Evolutionary conservation across 2,113 vertebrate species (phyloP).

Genomic region (Ceyx cyanopectus): DNA sequence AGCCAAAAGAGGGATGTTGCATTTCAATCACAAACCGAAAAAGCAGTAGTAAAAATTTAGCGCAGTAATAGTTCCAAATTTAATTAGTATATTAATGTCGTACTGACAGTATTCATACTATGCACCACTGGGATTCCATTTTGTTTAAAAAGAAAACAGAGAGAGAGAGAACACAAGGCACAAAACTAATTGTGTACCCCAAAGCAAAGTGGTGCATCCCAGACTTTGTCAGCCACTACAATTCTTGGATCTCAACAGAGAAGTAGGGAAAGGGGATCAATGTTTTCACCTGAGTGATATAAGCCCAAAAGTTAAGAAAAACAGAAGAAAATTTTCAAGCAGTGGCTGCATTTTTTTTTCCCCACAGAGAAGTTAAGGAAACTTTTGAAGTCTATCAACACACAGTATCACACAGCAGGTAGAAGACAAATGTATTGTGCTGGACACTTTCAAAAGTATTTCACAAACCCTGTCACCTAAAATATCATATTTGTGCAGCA

Average conservation of each 20-base stretch:
- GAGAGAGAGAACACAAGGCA: not conserved
- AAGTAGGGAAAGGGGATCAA: not conserved
- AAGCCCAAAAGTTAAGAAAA: not conserved
- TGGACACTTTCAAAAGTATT: not conserved
- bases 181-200: accelerated
- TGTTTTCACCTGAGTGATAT: not conserved
- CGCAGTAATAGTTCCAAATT: accelerated
- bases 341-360: not conserved
- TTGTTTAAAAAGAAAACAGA: not conserved
- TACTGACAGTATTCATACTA: not conserved
- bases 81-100: not conserved
- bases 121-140: not conserved
- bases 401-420: not conserved
- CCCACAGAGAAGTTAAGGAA: not conserved
- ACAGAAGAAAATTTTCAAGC: not conserved
- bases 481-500: not conserved
- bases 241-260: not conserved
- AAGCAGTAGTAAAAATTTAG: not conserved
- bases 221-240: not conserved
- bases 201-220: not conserved
- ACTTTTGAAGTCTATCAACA: not conserved
- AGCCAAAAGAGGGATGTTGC: not conserved
- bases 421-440: not conserved
- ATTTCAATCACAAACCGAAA: not conserved
- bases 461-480: not conserved